Conservation (phyloP, 1,140 invertebrate genomes). For the Drosophila sp. region DNA sequence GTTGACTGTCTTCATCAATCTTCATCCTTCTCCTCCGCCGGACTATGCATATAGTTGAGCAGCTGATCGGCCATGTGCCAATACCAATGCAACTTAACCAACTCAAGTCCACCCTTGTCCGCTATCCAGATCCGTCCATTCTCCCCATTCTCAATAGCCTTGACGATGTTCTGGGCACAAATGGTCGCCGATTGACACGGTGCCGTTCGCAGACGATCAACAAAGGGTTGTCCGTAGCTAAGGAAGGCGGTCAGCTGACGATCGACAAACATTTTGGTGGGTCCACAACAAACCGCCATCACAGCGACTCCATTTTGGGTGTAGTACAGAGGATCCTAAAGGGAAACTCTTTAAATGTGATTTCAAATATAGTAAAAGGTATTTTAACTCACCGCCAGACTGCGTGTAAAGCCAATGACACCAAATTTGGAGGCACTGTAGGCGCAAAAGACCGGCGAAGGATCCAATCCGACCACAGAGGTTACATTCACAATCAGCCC, state of each 20-base stretch:
- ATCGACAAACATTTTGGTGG: conserved; percentile 71
- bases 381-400: conserved; percentile 65
- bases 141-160: conserved; percentile 67
- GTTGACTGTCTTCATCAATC: neutral
- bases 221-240: conserved; percentile 71
- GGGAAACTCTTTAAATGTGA: neutral
- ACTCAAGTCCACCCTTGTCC: conserved; percentile 70
- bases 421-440: conserved; percentile 86
- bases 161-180: conserved; percentile 75
- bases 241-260: conserved; percentile 64
- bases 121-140: conserved; percentile 82
- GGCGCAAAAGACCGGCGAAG: conserved; percentile 80
- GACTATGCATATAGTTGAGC: conserved; percentile 64
- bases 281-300: conserved; percentile 76
- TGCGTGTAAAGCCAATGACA: conserved; percentile 85
- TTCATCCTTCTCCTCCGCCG: conserved; percentile 49
- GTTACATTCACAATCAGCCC: conserved; percentile 88
- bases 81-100: conserved; percentile 71
- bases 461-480: conserved; percentile 86
- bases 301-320: conserved; percentile 77
- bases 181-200: conserved; percentile 66
- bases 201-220: conserved; percentile 69
- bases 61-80: conserved; percentile 78
- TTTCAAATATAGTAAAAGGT: neutral
- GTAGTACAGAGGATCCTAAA: conserved; percentile 72